Evolutionary conservation across 2,113 vertebrate species (phyloP).

Genomic region (Spea bombifrons): DNA sequence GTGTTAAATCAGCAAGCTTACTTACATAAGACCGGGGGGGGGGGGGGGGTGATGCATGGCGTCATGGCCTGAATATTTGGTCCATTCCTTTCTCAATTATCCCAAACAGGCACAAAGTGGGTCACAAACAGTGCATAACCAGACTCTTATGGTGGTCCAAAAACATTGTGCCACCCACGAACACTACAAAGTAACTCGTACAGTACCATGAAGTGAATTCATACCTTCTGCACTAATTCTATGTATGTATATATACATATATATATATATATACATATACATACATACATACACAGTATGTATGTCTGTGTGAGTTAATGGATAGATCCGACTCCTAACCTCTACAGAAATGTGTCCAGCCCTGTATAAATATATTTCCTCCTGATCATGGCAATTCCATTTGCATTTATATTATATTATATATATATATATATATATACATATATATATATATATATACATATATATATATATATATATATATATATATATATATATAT

Average conservation of each 20-base stretch:
- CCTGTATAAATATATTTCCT: too few species aligned
- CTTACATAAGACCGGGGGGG: neutral
- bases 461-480: too few species aligned
- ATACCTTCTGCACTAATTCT: neutral
- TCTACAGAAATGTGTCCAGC: too few species aligned
- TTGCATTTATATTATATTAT: neutral
- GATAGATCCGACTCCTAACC: too few species aligned
- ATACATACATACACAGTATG: too few species aligned
- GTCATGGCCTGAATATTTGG: conserved; percentile 35
- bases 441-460: too few species aligned
- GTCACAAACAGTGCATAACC: conserved; percentile 32
- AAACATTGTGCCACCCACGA: conserved; percentile 31
- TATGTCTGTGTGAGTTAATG: too few species aligned
- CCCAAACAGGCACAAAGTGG: conserved; percentile 37
- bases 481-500: too few species aligned
- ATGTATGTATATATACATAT: too few species aligned
- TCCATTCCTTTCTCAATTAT: conserved; percentile 30
- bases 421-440: too few species aligned
- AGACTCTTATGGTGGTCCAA: conserved; percentile 31
- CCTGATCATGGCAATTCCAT: neutral
- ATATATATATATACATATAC: too few species aligned
- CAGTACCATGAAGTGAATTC: neutral
- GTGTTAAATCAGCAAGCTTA: neutral
- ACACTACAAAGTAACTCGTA: conserved; percentile 3
- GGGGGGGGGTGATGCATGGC: neutral